Percentiles rank a stretch among this genome's conserved stretches.
Conservation (phyloP, 2,113 vertebrate species). For the Excalfactoria chinensis region DNA sequence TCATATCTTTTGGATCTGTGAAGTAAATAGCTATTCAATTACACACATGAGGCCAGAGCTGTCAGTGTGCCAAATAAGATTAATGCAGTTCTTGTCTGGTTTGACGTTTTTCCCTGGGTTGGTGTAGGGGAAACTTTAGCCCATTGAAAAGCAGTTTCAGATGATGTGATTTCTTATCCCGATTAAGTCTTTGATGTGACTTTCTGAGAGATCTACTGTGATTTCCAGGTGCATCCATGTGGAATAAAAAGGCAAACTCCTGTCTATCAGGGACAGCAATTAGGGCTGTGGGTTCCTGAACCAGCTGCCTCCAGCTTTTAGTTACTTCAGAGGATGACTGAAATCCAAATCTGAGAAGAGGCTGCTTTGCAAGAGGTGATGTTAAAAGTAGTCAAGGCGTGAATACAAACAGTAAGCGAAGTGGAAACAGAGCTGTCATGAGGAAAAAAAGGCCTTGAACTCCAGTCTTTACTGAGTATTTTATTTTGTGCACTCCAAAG, state of each 20-base stretch:
- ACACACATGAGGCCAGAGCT: background rate
- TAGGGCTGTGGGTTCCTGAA: background rate
- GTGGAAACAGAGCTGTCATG: conserved; percentile 11
- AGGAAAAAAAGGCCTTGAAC: background rate
- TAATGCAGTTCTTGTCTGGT: conserved; percentile 13
- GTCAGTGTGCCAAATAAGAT: conserved; percentile 9
- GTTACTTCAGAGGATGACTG: background rate
- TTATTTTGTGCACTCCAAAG: background rate
- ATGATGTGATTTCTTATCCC: conserved; percentile 32
- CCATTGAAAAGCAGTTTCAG: background rate
- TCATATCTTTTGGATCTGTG: background rate
- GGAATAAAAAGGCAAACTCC: background rate
- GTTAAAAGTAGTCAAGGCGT: background rate
- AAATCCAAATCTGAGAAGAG: conserved; percentile 1
- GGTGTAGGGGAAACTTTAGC: conserved; percentile 9
- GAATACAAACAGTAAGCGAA: conserved; percentile 24
- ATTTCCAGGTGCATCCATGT: conserved; percentile 9
- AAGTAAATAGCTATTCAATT: conserved; percentile 2
- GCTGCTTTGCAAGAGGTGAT: background rate
- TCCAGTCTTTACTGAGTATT: background rate
- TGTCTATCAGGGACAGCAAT: background rate
- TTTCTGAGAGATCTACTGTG: background rate
- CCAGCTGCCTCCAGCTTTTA: conserved; percentile 18
- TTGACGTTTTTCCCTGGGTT: conserved; percentile 1
- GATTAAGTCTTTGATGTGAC: conserved; percentile 18